A percentile compares a stretch with the other conserved stretches of the same genome.
Evolutionary conservation across 2,888 invertebrate genomes (phyloP).

Genomic region (Panorpa germanica): DNA sequence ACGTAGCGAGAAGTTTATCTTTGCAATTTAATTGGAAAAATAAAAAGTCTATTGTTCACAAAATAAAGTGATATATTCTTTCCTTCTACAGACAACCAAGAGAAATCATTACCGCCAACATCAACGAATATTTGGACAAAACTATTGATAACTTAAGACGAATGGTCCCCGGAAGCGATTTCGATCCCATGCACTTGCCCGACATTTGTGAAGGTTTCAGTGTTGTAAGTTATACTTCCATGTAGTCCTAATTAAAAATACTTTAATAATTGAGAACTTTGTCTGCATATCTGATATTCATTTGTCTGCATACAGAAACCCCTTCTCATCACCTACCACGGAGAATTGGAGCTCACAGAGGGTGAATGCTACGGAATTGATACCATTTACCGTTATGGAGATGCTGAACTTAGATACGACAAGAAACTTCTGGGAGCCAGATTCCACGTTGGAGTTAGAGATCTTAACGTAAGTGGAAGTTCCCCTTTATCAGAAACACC

Average conservation of each 20-base stretch:
- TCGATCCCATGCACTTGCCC: slow-evolving; percentile 15
- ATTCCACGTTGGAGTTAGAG: slow-evolving; percentile 1
- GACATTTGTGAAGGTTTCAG: slow-evolving; percentile 13
- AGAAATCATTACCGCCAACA: slow-evolving; percentile 2
- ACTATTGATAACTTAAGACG: slow-evolving; percentile 14
- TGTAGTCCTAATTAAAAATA: slow-evolving; percentile 1
- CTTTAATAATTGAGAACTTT: neutral
- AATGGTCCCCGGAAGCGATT: slow-evolving; percentile 13
- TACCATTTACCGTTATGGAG: neutral
- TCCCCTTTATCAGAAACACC: neutral
- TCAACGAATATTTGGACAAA: slow-evolving; percentile 14
- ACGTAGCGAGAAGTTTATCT: too few species aligned
- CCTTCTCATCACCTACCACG: slow-evolving; percentile 14
- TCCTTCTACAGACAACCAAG: too few species aligned
- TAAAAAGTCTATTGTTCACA: too few species aligned
- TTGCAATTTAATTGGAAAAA: too few species aligned
- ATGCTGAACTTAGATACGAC: slow-evolving; percentile 3
- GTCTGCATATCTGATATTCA: neutral
- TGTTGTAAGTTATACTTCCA: slow-evolving; percentile 12
- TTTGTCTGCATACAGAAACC: slow-evolving; percentile 9
- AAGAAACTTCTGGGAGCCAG: slow-evolving; percentile 3
- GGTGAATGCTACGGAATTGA: slow-evolving; percentile 11
- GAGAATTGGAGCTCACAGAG: slow-evolving; percentile 15
- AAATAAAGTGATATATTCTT: too few species aligned
- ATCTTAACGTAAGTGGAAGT: neutral